phyloP scores from a whole-genome alignment of 2,113 vertebrate genomes.

The Seriola aureovittata region DNA sequence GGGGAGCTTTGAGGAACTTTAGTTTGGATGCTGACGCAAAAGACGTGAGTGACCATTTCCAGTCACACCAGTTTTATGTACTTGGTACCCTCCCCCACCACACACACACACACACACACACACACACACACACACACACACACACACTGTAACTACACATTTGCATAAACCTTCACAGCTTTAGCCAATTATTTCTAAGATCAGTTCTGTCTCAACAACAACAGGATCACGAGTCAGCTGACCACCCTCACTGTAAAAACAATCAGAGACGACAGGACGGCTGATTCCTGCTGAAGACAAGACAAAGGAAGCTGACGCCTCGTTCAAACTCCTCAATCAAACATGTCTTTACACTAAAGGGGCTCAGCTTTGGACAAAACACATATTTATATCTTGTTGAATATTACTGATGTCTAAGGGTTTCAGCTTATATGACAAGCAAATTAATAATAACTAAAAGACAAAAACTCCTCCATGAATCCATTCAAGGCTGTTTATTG shows the following conservation, averaged over 20 bases:
- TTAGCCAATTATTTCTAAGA: constrained; percentile 23
- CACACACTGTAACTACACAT: background rate
- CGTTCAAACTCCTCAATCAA: too few relatives aligned
- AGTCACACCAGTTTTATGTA: too few relatives aligned
- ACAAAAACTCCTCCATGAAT: background rate
- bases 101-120: background rate
- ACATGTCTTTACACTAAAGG: background rate
- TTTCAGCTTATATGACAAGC: background rate
- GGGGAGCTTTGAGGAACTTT: too few relatives aligned
- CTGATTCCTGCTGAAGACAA: background rate
- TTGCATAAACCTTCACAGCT: constrained; percentile 4
- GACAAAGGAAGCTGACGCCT: background rate
- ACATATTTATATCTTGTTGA: background rate
- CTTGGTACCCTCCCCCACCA: background rate
- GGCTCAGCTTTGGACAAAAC: background rate
- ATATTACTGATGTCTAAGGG: background rate
- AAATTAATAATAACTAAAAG: background rate
- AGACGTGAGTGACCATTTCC: too few relatives aligned
- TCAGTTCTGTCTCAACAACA: constrained; percentile 2
- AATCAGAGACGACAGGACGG: background rate
- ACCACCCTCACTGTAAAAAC: background rate
- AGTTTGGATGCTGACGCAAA: too few relatives aligned
- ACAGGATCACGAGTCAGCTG: constrained; percentile 5
- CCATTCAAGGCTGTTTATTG: too few relatives aligned
- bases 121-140: background rate